Conservation (phyloP, 2,113 vertebrate genomes). For the Terrapene triunguis region DNA sequence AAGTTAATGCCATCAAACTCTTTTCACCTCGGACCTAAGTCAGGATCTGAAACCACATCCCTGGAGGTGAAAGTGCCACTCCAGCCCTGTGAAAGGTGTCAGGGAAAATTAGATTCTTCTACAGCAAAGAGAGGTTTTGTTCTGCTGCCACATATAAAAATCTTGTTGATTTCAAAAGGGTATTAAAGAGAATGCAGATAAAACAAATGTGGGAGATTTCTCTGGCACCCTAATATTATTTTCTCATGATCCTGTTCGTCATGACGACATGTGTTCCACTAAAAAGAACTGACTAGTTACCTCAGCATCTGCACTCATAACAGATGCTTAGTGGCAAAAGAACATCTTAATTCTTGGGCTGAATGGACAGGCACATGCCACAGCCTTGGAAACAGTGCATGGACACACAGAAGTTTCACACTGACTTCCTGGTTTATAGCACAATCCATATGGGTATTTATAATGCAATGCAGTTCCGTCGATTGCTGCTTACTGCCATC, state of each 20-base stretch:
- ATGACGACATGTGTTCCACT: accelerated
- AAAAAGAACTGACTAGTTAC: accelerated
- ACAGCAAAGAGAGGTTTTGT: background rate
- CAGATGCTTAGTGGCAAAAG: background rate
- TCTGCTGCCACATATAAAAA: background rate
- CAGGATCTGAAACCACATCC: background rate
- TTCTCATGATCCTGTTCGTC: background rate
- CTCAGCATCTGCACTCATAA: background rate
- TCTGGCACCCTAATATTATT: accelerated
- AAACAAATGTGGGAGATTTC: background rate
- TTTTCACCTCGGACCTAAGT: background rate
- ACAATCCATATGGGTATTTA: background rate
- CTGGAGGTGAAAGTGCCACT: background rate
- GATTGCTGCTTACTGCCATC: background rate
- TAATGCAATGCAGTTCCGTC: background rate
- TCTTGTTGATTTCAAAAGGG: accelerated
- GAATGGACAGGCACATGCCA: background rate
- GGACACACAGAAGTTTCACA: background rate
- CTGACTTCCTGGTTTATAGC: background rate
- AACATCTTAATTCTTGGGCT: background rate
- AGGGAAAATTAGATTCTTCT: accelerated
- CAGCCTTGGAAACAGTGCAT: accelerated
- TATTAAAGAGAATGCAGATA: background rate
- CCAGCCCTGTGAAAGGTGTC: background rate
- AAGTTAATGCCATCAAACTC: background rate